Evolutionary conservation across 92 coral and sea anemone species (phyloP).

Genomic region (Zoanthus sociatus): DNA sequence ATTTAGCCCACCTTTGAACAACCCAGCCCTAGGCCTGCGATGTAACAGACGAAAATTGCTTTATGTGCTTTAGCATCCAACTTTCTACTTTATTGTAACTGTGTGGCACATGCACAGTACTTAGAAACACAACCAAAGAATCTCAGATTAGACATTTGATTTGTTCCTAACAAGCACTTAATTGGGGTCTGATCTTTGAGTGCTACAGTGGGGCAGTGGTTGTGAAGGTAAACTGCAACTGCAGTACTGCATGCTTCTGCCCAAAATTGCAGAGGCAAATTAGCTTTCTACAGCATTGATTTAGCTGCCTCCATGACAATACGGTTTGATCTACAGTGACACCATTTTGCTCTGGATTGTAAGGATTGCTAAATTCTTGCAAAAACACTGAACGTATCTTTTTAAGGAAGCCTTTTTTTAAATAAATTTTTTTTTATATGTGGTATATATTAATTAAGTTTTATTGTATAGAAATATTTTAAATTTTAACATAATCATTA

Average conservation of each 20-base stretch:
- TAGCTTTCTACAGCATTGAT: conserved; percentile 70
- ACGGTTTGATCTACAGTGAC: conserved; percentile 67
- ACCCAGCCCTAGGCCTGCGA: neutral
- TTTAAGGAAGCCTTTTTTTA: too few relatives aligned
- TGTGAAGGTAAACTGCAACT: conserved; percentile 71
- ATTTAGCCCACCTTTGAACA: too few relatives aligned
- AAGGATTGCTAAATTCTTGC: conserved; percentile 31
- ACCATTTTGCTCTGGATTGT: conserved; percentile 74
- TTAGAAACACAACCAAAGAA: conserved; percentile 69
- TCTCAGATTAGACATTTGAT: conserved; percentile 64
- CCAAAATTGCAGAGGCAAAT: conserved; percentile 15
- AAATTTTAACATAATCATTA: too few relatives aligned
- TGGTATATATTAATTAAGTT: too few relatives aligned
- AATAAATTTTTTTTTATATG: too few relatives aligned
- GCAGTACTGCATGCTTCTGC: conserved; percentile 70
- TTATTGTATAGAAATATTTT: too few relatives aligned
- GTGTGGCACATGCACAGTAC: conserved; percentile 55
- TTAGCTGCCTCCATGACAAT: conserved; percentile 70
- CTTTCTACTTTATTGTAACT: conserved; percentile 38
- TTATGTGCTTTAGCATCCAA: conserved; percentile 67
- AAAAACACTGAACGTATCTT: too few relatives aligned
- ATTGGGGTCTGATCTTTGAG: conserved; percentile 66
- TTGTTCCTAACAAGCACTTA: conserved; percentile 53
- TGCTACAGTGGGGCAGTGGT: conserved; percentile 59
- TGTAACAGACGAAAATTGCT: conserved; percentile 69